Base-by-base conservation (phyloP, 2,113 vertebrate genomes). In the Megatriorchis doriae region DNA sequence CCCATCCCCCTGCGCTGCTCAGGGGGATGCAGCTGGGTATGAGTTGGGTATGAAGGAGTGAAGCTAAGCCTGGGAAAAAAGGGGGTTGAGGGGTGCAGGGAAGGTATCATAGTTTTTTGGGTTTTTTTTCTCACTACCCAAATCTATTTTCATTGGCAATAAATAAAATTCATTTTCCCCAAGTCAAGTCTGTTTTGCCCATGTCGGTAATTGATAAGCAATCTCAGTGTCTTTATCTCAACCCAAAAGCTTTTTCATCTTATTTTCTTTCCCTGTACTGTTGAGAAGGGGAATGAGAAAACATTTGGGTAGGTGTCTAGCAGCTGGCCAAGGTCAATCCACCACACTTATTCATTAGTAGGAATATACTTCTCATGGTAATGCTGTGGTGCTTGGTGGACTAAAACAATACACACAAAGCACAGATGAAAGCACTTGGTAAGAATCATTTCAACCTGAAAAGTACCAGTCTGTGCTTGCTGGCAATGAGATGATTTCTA, bases 81-180 rank as follows among this genome's bases (percentile, higher is more conserved):
- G 3, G 4, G 3, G 8, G 3, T 18, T 81, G 29, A 61, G 4
- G 8, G 6, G 21, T 38, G 9, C 11, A 1, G 6, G 8, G 19
- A 75, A 40, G 4, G 6, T 27, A 45, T 19, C 3, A 3, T 45
- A 6, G 6, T 9, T 1, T 40, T 55, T 29, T 40, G 17, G 23
- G 17, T 34, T 52, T 65, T 65, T n/a, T 15, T 53, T 32, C 34
- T 45, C 40, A 36, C 9, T 59, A 25, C 9, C 2, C 3, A 48
- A 78, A 47, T 38, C 0, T 78, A n/a, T 42, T 58, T 78, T 73
- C 32, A 23, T 58, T 73, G 38, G 2, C 11, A 74, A 55, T 25
- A 82, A 63, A 43, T 29, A 14, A 72, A 27, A n/a, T 47, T 53
- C 1, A 21, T 32, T 43, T 87, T 62, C 26, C 13, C 27, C 12